Base-by-base conservation (phyloP, 1,140 invertebrate species). In the Argopecten irradians region DNA sequence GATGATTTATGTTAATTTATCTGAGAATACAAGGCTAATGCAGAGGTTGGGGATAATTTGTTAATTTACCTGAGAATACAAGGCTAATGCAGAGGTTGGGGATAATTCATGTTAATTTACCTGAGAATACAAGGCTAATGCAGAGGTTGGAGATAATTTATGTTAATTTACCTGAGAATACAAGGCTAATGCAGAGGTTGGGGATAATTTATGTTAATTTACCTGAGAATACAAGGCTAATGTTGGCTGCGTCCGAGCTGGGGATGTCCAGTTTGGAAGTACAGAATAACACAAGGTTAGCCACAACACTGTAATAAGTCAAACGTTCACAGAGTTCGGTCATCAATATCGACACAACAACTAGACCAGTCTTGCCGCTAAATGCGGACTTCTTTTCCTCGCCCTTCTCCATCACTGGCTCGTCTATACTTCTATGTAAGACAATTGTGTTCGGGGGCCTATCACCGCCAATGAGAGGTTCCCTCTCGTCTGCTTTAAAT, bases 211-310 rank as follows among this genome's bases (percentile, higher is more conserved):
- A 39, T 39, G 13, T 39, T 82, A 36, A 34, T 89, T 87, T 86
- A 93, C 94, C 94, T 87, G 93, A 91, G 86, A 94, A 94, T 11
- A 94, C 86, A 14, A 92, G 85, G 43, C 86, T 92, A 71, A 94
- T 92, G 33, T 89, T 92, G 13, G 92, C 85, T 9, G 92, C 93
- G 83, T 90, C 88, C 14, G 90, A 85, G 55, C 90, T 92, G 32
- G 83, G 83, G 83, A 90, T 92, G 35, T 92, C 84, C 19, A 94
- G 86, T n/a, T 41, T 41, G 19, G 87, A 92, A 7, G 92, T 94
- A 86, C 91, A 92, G 85, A 91, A 94, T 1, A 94, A 85, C 9
- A 94, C 91, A 11, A 94, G 84, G 86, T 94, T 94, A n/a, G 91
- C 92, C 0, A 89, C 82, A 1, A 94, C 91, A 83, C 93, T 92